Base-by-base conservation (phyloP, 2,888 invertebrate species). In the Griposia aprilina region DNA sequence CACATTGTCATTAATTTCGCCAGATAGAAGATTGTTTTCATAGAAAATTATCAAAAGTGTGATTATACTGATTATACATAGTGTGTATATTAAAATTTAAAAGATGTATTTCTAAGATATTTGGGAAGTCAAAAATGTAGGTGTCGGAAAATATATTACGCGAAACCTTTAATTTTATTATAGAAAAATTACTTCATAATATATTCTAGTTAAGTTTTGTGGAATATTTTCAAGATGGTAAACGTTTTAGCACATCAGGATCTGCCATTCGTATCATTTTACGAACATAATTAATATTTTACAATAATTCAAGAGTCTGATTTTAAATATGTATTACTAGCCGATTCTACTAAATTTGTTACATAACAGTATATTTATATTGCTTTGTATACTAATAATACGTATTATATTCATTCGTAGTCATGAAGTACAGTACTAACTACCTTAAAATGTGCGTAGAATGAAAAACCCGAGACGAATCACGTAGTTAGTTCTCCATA, bases 41-140 rank as follows among this genome's bases (percentile, higher is more conserved):
- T 76, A 86, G 78, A 83, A 80, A 87, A 87, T 86, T 87, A 75
- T 87, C 78, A 79, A 84, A 87, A 71, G 83, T 78, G 86, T 87
- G 85, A 86, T 48, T 48, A 48, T 6, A 48, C 13, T 48, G 48
- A 48, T 79, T 86, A 84, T 78, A 85, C 68, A 80, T 85, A 85
- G 82, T 87, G 82, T 85, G 82, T 86, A 85, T 84, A 84, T 79
- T 85, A 82, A 85, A 86, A 77, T 75, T 83, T 68, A 84, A 73
- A 87, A 81, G 57, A 85, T 85, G 50, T 86, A 87, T 82, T 79
- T 81, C 41, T 87, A 86, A 83, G 78, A 75, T 73, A 82, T 85
- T 79, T 87, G 83, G 70, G 68, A 81, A 87, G 75, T 81, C 76
- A 65, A 81, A 86, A 80, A 66, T 62, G 74, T 77, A 87, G 88